A percentile compares a stretch with the other conserved stretches of the same genome.
Evolutionary conservation across 2,113 vertebrate species (phyloP).

Genomic region (Brachyistius frenatus): DNA sequence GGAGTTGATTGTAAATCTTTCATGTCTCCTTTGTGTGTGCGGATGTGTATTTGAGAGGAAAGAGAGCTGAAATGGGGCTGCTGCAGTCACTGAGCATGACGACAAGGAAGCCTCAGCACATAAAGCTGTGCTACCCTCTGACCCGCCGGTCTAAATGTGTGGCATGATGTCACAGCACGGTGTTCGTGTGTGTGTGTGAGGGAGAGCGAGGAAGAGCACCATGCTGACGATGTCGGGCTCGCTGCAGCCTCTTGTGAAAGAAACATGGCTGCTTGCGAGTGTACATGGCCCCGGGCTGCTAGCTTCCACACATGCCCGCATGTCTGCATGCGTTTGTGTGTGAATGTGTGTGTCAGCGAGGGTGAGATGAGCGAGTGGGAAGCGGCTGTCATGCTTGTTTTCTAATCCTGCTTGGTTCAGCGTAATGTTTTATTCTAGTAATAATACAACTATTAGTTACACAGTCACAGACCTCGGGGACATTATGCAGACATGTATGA

Average conservation of each 20-base stretch:
- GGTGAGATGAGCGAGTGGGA: slow-evolving; percentile 47
- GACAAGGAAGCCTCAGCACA: slow-evolving; percentile 59
- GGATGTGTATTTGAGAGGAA: slow-evolving; percentile 22
- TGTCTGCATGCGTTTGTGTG: slow-evolving; percentile 31
- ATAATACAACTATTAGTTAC: slow-evolving; percentile 77
- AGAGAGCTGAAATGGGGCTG: slow-evolving; percentile 52
- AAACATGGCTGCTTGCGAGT: slow-evolving; percentile 80
- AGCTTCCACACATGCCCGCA: slow-evolving; percentile 65
- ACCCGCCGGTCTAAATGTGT: slow-evolving; percentile 66
- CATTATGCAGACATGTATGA: slow-evolving; percentile 61
- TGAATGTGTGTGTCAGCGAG: slow-evolving; percentile 30
- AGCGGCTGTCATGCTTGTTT: slow-evolving; percentile 73
- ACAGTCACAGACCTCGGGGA: slow-evolving; percentile 65
- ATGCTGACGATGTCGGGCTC: slow-evolving; percentile 68
- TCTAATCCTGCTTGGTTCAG: slow-evolving; percentile 69
- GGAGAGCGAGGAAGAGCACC: slow-evolving; percentile 32
- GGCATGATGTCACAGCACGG: slow-evolving; percentile 70
- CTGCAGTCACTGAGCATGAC: slow-evolving; percentile 53
- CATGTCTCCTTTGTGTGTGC: slow-evolving; percentile 19
- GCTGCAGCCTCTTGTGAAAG: slow-evolving; percentile 70
- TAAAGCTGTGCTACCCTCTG: slow-evolving; percentile 66
- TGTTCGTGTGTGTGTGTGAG: slow-evolving; percentile 23
- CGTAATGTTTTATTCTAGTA: slow-evolving; percentile 72
- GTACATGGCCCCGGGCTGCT: slow-evolving; percentile 76
- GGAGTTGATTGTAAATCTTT: slow-evolving; percentile 16